phyloP scores from a whole-genome alignment of 1,140 invertebrate species.

The Drosophila malerkotliana region DNA sequence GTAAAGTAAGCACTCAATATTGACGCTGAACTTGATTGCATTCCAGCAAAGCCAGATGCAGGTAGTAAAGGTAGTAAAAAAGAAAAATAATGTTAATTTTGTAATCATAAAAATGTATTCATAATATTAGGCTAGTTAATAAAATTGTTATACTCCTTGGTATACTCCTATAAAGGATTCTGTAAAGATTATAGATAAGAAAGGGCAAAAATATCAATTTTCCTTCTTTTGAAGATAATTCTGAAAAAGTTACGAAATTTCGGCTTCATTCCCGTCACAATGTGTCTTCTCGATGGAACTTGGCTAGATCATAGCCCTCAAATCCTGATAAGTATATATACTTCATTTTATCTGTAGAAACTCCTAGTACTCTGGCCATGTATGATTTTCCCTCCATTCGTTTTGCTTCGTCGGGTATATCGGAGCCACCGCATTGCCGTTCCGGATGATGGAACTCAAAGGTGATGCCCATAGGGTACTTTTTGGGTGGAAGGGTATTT shows the following conservation, averaged over 20 bases:
- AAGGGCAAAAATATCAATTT: neutral
- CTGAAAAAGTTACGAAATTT: neutral
- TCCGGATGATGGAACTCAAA: slow-evolving; percentile 48
- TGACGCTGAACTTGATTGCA: slow-evolving; percentile 26
- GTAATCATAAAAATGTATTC: too few relatives aligned
- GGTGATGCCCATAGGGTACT: slow-evolving; percentile 36
- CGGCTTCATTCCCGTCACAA: neutral
- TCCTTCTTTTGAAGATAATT: neutral
- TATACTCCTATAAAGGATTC: too few relatives aligned
- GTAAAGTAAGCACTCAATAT: slow-evolving; percentile 3
- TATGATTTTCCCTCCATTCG: neutral
- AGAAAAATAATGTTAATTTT: too few relatives aligned
- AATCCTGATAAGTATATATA: neutral
- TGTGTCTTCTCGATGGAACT: neutral
- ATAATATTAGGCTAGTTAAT: too few relatives aligned
- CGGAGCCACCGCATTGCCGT: slow-evolving; percentile 36
- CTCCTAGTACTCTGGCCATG: neutral
- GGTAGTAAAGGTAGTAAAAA: too few relatives aligned
- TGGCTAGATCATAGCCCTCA: neutral
- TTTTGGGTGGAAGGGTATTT: slow-evolving; percentile 40
- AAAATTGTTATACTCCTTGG: too few relatives aligned
- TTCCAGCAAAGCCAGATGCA: neutral
- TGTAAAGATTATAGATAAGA: too few relatives aligned
- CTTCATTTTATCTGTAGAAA: neutral
- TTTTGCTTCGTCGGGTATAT: neutral